Evolutionary conservation across 2,113 vertebrate genomes (phyloP), one percentile per base, ranked within the genome.

Genomic region (Malurus elegans): DNA sequence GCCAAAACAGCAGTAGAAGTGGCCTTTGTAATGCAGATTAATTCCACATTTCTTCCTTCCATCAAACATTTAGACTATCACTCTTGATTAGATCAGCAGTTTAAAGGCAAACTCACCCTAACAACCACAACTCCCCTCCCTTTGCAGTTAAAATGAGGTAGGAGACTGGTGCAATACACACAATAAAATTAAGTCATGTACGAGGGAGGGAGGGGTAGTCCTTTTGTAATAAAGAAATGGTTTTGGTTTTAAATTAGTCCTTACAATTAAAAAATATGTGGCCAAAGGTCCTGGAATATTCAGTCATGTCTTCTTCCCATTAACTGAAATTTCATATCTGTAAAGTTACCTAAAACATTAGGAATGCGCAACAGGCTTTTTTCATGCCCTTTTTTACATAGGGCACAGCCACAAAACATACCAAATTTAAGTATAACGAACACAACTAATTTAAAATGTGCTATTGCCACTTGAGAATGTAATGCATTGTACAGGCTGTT

Each of bases 31-130:
- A 84, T 58, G 80, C 67, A 93, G 74, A 58, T 86, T 85, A 94
- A 92, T 79, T 73, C 58, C 54, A 69, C 58, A 57, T 91, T 95
- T 95, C 93, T 91, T 95, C 86, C 78, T 89, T 79, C 79, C 84
- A 85, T 69, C 61, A 85, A 69, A 85, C 73, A 74, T 50, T 91
- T 73, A 84, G 53, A 79, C 76, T 76, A 62, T 38, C 13, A 0
- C 36, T 87, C 79, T 85, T 75, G 42, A 95, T 90, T 58, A 95
- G 26, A 91, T 88, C 90, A 94, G 89, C 62, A 93, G 47, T 91
- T 91, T 87, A 79, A 95, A 91, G 71, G 87, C 36, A 85, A 88
- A 88, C 70, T 90, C 58, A 38, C 42, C 32, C 81, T 42, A 87
- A 79, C 62, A 90, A 76, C 29, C 57, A 42, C 5, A 85, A 32